Percentiles rank a stretch among this genome's conserved stretches.
These are phyloP conservation scores for Neolamprologus kungweensis DNA, from an alignment of 2,113 vertebrate genomes.

Conservation along the genomic window DNA sequence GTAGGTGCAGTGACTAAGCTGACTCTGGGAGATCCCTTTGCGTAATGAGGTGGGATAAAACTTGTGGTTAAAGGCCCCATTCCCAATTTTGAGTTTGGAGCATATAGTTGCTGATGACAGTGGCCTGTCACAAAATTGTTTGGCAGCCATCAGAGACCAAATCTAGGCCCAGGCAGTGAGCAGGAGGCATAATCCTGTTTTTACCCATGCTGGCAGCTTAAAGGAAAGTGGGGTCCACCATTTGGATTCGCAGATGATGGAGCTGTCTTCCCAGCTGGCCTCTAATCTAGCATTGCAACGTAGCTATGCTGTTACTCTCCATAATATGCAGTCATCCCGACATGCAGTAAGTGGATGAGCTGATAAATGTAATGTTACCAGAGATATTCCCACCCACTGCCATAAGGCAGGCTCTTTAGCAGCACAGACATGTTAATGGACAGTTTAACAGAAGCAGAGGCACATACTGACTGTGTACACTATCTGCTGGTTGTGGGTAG, in stretches of 20 bases:
- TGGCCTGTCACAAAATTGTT: constrained; percentile 22
- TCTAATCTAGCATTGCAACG: constrained; percentile 51
- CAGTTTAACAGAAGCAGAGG: not conserved
- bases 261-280: constrained; percentile 64
- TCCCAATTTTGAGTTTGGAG: not conserved
- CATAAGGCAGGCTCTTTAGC: not conserved
- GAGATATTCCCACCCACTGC: not conserved
- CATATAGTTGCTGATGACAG: constrained; percentile 6
- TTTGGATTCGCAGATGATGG: constrained; percentile 66
- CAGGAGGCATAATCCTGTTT: constrained; percentile 66
- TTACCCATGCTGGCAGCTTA: constrained; percentile 65
- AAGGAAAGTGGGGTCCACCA: constrained; percentile 57
- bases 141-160: constrained; percentile 44
- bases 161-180: constrained; percentile 47
- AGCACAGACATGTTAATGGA: not conserved
- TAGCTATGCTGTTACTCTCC: constrained; percentile 22
- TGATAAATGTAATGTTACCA: constrained; percentile 8
- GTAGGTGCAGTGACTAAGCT: not conserved
- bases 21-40: not conserved
- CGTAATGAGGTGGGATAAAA: not conserved
- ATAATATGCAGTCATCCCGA: constrained; percentile 27
- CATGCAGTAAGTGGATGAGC: constrained; percentile 10
- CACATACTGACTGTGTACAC: not conserved
- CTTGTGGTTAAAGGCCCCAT: not conserved
- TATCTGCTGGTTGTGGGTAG: not conserved